Evolutionary conservation across 2,797 vertebrate genomes (phyloP).

Genomic region (Meriones psammophilus): DNA sequence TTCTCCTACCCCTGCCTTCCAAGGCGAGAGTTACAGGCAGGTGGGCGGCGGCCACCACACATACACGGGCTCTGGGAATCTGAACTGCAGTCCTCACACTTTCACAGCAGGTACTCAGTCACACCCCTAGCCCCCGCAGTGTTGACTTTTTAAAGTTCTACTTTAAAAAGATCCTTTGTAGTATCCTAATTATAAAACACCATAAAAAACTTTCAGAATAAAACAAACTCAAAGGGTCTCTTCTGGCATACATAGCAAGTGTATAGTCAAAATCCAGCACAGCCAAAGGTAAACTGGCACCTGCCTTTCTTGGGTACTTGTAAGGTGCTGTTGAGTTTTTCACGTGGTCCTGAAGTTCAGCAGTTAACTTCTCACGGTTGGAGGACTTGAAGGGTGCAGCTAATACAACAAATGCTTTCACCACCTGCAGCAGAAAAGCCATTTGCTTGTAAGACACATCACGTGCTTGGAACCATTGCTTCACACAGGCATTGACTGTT

Average conservation of each 20-base stretch:
- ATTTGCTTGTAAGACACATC: constrained; percentile 62
- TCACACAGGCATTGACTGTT: neutral
- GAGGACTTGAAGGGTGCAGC: constrained; percentile 86
- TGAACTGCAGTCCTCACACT: no score
- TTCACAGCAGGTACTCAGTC: neutral
- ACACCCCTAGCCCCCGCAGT: neutral
- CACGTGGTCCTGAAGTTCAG: constrained; percentile 90
- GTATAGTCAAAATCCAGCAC: constrained; percentile 16
- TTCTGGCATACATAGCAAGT: neutral
- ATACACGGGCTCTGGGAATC: no score
- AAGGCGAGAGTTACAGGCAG: neutral
- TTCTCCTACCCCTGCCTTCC: neutral
- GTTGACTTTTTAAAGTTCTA: neutral
- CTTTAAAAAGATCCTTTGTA: neutral
- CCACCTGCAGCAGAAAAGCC: constrained; percentile 86
- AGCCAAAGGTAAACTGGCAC: constrained; percentile 23
- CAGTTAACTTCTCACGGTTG: constrained; percentile 85
- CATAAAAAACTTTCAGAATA: constrained; percentile 42
- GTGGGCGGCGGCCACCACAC: neutral
- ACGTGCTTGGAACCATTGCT: neutral
- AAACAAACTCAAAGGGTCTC: constrained; percentile 6
- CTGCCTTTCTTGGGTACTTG: constrained; percentile 92
- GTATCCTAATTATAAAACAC: constrained; percentile 17
- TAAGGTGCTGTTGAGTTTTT: constrained; percentile 92
- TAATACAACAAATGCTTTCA: constrained; percentile 91